Evolutionary conservation across 2,797 vertebrate genomes (phyloP).

Genomic region (Mormyrus proboscirostris): DNA sequence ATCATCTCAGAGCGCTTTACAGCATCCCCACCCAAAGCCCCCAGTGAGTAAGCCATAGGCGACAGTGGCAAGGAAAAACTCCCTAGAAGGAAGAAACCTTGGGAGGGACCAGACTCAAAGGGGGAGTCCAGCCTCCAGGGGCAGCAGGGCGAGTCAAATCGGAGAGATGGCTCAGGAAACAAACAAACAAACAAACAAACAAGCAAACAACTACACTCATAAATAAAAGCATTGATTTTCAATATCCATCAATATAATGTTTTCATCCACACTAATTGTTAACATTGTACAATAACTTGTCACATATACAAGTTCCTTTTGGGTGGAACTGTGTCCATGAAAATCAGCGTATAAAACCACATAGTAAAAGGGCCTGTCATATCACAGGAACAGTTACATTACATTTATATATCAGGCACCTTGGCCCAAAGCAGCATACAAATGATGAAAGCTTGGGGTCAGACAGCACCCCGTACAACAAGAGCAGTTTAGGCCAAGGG

Average conservation of each 20-base stretch:
- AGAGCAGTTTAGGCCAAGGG: neutral
- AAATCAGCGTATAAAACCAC: neutral
- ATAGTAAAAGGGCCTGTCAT: neutral
- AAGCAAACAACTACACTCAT: neutral
- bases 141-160: no score
- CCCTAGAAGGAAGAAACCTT: no score
- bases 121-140: neutral
- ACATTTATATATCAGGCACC: neutral
- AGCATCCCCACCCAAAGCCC: no score
- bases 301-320: neutral
- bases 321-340: neutral
- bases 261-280: neutral
- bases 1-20: no score
- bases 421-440: neutral
- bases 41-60: no score
- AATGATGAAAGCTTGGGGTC: neutral
- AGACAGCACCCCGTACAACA: neutral
- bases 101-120: no score
- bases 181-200: neutral
- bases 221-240: neutral
- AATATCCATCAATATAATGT: neutral
- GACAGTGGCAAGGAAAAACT: no score
- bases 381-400: neutral
- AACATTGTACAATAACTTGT: neutral
- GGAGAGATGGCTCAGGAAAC: no score